Evolutionary conservation across 1,140 invertebrate species (phyloP).

Genomic region (Drosophila orosa): DNA sequence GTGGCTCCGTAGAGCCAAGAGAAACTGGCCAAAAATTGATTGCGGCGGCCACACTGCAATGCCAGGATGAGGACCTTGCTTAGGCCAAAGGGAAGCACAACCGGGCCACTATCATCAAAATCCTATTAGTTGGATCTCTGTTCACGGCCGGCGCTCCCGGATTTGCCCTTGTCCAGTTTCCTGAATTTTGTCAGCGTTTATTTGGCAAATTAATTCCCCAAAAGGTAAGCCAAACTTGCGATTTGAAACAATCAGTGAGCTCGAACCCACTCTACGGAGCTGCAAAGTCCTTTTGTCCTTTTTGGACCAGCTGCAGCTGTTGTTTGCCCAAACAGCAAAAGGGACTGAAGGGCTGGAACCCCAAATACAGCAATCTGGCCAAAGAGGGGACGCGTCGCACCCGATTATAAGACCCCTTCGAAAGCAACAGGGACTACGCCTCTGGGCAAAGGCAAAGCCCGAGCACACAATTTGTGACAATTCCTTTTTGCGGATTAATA

Average conservation of each 20-base stretch:
- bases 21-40: conserved; percentile 78
- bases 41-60: conserved; percentile 62
- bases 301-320: conserved; percentile 68
- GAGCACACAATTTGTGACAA: conserved; percentile 79
- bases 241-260: conserved; percentile 80
- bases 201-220: conserved; percentile 83
- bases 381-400: conserved; percentile 4
- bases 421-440: conserved; percentile 26
- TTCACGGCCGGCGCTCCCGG: conserved; percentile 29
- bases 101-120: conserved; percentile 78
- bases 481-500: conserved; percentile 83
- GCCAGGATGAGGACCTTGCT: conserved; percentile 26
- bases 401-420: conserved; percentile 4
- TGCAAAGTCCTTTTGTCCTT: conserved; percentile 61
- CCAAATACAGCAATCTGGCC: conserved; percentile 7
- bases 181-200: conserved; percentile 82
- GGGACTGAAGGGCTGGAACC: conserved; percentile 15
- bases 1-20: conserved; percentile 12
- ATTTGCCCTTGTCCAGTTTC: conserved; percentile 77
- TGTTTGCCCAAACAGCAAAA: conserved; percentile 67
- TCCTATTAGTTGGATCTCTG: conserved; percentile 78
- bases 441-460: conserved; percentile 41
- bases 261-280: conserved; percentile 14
- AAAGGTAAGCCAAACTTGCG: conserved; percentile 82
- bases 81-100: conserved; percentile 37